phyloP scores from a whole-genome alignment of 2,888 invertebrate species.

The Amphipoea lucens region DNA sequence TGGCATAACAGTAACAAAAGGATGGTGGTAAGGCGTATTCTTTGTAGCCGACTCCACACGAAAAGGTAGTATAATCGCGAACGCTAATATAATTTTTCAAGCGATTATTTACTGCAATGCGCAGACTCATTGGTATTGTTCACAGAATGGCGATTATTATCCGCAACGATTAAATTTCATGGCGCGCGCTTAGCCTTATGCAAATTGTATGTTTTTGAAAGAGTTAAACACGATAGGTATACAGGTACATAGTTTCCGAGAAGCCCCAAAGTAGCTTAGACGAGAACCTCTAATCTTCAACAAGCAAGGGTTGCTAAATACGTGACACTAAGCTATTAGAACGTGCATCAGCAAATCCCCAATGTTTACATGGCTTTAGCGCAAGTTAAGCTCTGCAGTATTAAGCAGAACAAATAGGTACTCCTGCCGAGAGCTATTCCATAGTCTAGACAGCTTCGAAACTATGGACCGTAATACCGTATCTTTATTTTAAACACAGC shows the following conservation, averaged over 20 bases:
- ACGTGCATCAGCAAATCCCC: constrained; percentile 37
- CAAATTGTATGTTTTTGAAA: not conserved
- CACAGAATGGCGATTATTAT: not conserved
- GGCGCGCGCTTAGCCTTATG: no score
- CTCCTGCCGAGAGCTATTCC: constrained; percentile 50
- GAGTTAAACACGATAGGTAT: not conserved
- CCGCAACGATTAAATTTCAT: not conserved
- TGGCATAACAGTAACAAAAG: no score
- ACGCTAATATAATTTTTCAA: no score
- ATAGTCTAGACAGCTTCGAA: constrained; percentile 70
- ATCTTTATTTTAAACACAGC: constrained; percentile 62
- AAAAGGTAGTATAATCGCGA: not conserved
- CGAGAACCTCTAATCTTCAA: constrained; percentile 30
- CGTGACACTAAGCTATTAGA: constrained; percentile 49
- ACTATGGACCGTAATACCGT: constrained; percentile 55
- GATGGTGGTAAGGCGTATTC: not conserved
- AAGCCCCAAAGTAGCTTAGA: constrained; percentile 7
- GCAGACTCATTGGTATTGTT: not conserved
- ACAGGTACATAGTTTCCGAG: constrained; percentile 2
- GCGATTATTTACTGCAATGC: no score
- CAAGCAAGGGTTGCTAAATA: constrained; percentile 42
- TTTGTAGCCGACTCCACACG: constrained; percentile 1
- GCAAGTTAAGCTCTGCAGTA: constrained; percentile 50
- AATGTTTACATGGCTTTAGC: constrained; percentile 41
- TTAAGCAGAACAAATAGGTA: constrained; percentile 59